Evolutionary conservation across 2,113 vertebrate genomes (phyloP), one percentile per base, ranked within the genome.

Genomic region (Sphyrna mokarran): DNA sequence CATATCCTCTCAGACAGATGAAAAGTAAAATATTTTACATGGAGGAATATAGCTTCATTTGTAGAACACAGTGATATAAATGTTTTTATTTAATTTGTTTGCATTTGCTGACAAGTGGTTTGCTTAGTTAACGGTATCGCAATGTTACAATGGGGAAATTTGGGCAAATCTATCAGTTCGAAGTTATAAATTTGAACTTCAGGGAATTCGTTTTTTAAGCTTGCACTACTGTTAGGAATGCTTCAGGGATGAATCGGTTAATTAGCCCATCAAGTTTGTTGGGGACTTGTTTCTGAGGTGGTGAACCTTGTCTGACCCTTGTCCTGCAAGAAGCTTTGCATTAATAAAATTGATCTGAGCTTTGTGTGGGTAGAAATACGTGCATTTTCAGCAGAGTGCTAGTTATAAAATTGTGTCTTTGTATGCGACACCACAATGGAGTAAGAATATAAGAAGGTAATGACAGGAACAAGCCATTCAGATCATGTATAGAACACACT

Each of bases 151-250:
- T 43, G 9, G 54, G 26, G 69, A 69, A 95, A 95, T 76, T 95
- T 43, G 66, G 94, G 54, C 69, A 95, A 70, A 76, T 66, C 33
- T 93, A 61, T 93, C 89, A 37, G 61, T 68, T 66, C 18, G 37
- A 93, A 18, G 54, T 76, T 95, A 95, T 95, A 95, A 95, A 26
- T 72, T 76, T 22, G 68, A 54, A 54, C 94, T 95, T 76, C 94
- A 43, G 94, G 68, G 40, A 95, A 76, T 95, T 95, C 33, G 72
- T 14, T 95, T 72, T 72, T 72, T 54, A 48, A 95, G 54, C 68
- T 54, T 93, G 89, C 48, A 54, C 94, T 95, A 95, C 94, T 95
- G 94, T 95, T 95, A 48, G 94, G 94, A 95, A 95, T 95, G 68
- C 94, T 54, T 72, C 23, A 95, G 40, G 94, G 69, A 33, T 48